phyloP scores from a whole-genome alignment of 2,888 invertebrate species.

The Lordiphosa andalusiaca region DNA sequence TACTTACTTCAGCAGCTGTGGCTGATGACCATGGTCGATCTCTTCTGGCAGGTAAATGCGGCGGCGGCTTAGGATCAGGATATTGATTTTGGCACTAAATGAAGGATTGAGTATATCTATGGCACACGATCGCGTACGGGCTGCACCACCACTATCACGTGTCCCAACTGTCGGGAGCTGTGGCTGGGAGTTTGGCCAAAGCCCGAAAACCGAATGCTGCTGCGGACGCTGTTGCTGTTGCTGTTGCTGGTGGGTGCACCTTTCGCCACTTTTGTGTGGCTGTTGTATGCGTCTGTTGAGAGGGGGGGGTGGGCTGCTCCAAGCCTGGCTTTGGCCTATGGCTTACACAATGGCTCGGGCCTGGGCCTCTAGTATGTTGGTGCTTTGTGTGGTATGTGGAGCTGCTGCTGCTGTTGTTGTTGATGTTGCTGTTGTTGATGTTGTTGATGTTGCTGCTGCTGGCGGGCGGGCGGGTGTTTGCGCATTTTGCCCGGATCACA shows the following conservation, averaged over 20 bases:
- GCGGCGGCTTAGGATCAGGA: conserved; percentile 26
- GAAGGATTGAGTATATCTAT: conserved; percentile 26
- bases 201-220: conserved; percentile 8
- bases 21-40: conserved; percentile 5
- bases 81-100: conserved; percentile 39
- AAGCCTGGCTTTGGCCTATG: conserved; percentile 17
- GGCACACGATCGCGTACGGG: conserved; percentile 37
- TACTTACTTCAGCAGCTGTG: conserved; percentile 40
- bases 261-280: conserved; percentile 63
- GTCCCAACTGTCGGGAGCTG: neutral
- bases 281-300: conserved; percentile 32
- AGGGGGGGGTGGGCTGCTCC: conserved; percentile 19
- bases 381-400: conserved; percentile 41
- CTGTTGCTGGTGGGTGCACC: conserved; percentile 67
- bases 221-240: conserved; percentile 31
- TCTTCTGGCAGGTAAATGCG: conserved; percentile 16
- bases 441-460: conserved; percentile 19
- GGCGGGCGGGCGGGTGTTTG: conserved; percentile 29
- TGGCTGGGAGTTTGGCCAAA: conserved; percentile 12
- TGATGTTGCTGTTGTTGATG: conserved; percentile 21
- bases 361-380: conserved; percentile 38
- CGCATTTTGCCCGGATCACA: conserved; percentile 55
- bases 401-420: conserved; percentile 31
- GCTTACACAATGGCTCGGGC: conserved; percentile 40
- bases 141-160: conserved; percentile 10